A percentile compares a stretch with the other conserved stretches of the same genome.
phyloP scores from a whole-genome alignment of 2,888 invertebrate species.

The Branchellion lobata region DNA sequence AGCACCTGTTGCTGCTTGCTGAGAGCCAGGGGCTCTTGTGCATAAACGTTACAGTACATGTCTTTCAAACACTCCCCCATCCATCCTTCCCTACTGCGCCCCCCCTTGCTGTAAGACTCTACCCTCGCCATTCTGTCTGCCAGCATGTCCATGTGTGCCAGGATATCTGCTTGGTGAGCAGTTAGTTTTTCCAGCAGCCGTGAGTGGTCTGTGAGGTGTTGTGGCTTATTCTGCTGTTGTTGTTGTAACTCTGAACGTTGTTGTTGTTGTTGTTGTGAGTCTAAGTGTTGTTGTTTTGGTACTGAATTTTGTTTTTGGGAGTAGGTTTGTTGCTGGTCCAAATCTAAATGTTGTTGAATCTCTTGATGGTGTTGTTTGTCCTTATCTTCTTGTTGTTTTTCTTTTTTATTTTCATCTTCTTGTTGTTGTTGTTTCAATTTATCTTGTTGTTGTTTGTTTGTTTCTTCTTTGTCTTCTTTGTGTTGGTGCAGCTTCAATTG shows the following conservation, averaged over 20 bases:
- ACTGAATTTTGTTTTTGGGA: background rate
- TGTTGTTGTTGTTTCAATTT: too few relatives aligned
- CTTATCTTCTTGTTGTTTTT: too few relatives aligned
- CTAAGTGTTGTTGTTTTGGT: background rate
- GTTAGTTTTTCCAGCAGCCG: background rate
- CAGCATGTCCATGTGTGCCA: background rate
- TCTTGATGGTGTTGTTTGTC: too few relatives aligned
- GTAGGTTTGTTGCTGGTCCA: too few relatives aligned
- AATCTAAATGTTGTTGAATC: too few relatives aligned
- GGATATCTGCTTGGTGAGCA: background rate
- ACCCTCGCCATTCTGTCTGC: background rate
- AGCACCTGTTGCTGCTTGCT: constrained; percentile 91
- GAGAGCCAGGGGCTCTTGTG: constrained; percentile 80
- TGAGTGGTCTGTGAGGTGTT: background rate
- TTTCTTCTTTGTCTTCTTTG: too few relatives aligned
- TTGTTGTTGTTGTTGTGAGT: constrained; percentile 6
- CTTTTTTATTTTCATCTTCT: too few relatives aligned
- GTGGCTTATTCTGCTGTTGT: background rate
- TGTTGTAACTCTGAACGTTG: background rate
- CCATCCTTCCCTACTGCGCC: constrained; percentile 73
- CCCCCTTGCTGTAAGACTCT: constrained; percentile 75
- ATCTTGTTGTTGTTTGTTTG: too few relatives aligned
- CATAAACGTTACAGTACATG: constrained; percentile 84
- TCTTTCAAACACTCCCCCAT: background rate
- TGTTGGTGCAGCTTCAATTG: too few relatives aligned